Evolutionary conservation across 2,113 vertebrate genomes (phyloP), one percentile per base, ranked within the genome.

Genomic region (Corythornis cristatus): DNA sequence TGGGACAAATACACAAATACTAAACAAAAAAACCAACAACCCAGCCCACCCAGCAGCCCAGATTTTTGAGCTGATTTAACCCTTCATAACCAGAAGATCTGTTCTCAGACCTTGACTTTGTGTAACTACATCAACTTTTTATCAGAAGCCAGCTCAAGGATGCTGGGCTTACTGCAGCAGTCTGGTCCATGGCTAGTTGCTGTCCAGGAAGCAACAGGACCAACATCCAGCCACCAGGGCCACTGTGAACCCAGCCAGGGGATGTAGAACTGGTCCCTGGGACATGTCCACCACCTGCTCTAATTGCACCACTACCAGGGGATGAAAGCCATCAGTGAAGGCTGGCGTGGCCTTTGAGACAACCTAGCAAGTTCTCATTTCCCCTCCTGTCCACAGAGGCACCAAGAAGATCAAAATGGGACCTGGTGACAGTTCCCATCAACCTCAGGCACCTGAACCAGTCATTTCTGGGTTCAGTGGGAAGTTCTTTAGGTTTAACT

Each of bases 371-470:
- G 12, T 10, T 66, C 50, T 29, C n/a, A 5, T 42, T 62, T 73
- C n/a, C 35, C 37, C 19, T 76, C 25, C 3, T 1, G 2, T 8
- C 28, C 43, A 15, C 0, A 37, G 21, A 83, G 6, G 4, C 21
- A 72, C 16, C 0, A 2, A 66, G 19, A 13, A 77, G 31, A 58
- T 19, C 45, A 84, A 78, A 74, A 66, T 20, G 16, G 54, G 54
- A n/a, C 73, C 61, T 4, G 1, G 5, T 4, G 2, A 40, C 18
- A 77, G 35, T 50, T 57, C 14, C 65, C 56, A 25, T 4, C 33
- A 58, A 23, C 4, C 29, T 16, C 66, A 71, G 11, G 12, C 26
- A 42, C 33, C 28, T 1, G 1, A 83, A 9, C 46, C 40, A 20
- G 22, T 17, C n/a, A 35, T 25, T 51, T 72, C 28, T 72, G 35